Evolutionary conservation across 2,888 invertebrate genomes (phyloP).

Genomic region (Noctua janthina): DNA sequence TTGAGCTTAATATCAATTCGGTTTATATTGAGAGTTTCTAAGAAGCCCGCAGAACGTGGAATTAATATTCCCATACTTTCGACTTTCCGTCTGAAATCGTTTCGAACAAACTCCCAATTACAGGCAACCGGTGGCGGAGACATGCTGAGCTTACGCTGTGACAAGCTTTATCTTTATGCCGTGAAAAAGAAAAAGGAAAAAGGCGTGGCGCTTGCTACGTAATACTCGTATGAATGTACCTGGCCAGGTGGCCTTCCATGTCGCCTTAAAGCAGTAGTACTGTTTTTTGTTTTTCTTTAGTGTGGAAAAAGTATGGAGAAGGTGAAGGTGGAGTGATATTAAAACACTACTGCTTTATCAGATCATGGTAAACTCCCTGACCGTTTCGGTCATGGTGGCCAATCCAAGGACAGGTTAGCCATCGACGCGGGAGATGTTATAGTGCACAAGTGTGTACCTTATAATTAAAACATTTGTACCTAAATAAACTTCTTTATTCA

Average conservation of each 20-base stretch:
- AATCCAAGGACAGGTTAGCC: background rate
- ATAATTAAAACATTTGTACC: background rate
- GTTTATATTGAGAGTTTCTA: conserved; percentile 42
- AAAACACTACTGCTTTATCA: background rate
- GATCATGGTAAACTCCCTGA: background rate
- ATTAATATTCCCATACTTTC: conserved; percentile 51
- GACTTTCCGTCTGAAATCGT: conserved; percentile 27
- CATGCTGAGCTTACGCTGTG: conserved; percentile 38
- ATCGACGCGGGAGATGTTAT: background rate
- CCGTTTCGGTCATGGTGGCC: background rate
- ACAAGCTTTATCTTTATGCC: conserved; percentile 5
- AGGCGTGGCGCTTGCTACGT: background rate
- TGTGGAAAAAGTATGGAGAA: background rate
- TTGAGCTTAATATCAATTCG: conserved; percentile 43
- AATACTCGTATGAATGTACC: background rate
- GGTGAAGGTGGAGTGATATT: background rate
- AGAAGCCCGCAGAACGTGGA: conserved; percentile 37
- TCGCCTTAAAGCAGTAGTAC: background rate
- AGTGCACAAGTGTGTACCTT: background rate
- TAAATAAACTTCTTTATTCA: background rate
- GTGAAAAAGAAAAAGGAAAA: background rate
- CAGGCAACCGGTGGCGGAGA: conserved; percentile 5
- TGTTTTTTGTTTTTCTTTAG: background rate
- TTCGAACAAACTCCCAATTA: conserved; percentile 32
- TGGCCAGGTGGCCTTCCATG: background rate